These are phyloP conservation scores for Perizoma flavofasciatum DNA, from an alignment of 2,888 invertebrate species.

Conservation along the genomic window DNA sequence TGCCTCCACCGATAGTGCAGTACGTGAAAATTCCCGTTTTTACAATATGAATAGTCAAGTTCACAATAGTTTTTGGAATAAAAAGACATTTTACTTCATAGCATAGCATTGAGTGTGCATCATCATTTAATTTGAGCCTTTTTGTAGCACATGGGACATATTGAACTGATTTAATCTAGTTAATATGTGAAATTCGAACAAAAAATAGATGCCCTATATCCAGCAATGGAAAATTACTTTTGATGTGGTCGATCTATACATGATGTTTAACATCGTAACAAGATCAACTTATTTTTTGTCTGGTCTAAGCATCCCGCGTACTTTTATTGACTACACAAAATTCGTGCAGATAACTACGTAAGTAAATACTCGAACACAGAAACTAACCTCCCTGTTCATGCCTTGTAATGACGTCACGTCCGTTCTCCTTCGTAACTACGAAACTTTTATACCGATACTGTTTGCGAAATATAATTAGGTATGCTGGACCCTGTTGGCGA, in stretches of 20 bases:
- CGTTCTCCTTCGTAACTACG: slow-evolving; percentile 4
- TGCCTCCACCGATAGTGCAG: too few relatives aligned
- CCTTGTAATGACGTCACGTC: slow-evolving; percentile 14
- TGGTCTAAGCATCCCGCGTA: too few relatives aligned
- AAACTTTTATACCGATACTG: slow-evolving; percentile 15
- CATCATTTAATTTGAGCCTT: not conserved
- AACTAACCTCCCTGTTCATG: not conserved
- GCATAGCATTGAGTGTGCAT: not conserved
- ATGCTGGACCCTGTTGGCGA: too few relatives aligned
- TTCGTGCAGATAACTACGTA: not conserved
- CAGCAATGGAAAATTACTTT: not conserved
- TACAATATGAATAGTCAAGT: too few relatives aligned
- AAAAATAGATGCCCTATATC: too few relatives aligned
- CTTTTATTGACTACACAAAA: too few relatives aligned
- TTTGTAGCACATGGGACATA: slow-evolving; percentile 5
- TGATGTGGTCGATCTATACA: too few relatives aligned
- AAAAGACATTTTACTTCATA: not conserved
- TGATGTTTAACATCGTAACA: too few relatives aligned
- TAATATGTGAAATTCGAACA: slow-evolving; percentile 11
- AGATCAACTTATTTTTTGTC: too few relatives aligned
- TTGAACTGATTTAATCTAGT: slow-evolving; percentile 15
- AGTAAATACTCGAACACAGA: not conserved
- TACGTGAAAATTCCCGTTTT: too few relatives aligned
- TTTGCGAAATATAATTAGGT: slow-evolving; percentile 1
- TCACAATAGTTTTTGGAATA: too few relatives aligned